Percentiles rank a stretch among this genome's conserved stretches.
These are phyloP conservation scores for Pangasius djambal DNA, from an alignment of 2,797 vertebrate species.

Conservation along the genomic window DNA sequence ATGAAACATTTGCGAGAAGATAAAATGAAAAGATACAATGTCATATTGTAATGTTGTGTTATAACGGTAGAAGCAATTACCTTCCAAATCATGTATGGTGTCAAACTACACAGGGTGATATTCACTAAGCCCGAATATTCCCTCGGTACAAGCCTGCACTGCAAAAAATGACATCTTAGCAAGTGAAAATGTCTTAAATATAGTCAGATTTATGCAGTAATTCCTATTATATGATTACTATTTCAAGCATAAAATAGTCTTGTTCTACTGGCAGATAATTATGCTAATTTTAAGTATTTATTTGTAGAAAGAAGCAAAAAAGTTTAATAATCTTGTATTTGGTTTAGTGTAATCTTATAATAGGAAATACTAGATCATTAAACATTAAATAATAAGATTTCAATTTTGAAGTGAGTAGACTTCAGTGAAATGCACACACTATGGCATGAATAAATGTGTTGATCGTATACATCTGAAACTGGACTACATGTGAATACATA, in stretches of 20 bases:
- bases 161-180: not conserved
- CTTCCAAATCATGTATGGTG: not conserved
- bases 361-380: not conserved
- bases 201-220: not conserved
- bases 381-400: too few species aligned
- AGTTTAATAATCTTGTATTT: not conserved
- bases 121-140: not conserved
- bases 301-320: not conserved
- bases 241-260: not conserved
- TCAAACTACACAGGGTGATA: not conserved
- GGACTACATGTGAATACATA: too few species aligned
- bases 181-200: not conserved
- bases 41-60: not conserved
- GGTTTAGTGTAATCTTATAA: not conserved
- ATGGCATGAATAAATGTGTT: too few species aligned
- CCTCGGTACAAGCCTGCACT: not conserved
- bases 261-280: not conserved
- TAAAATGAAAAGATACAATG: not conserved
- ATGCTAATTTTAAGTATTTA: not conserved
- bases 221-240: not conserved
- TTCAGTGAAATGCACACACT: too few species aligned
- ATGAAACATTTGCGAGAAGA: not conserved
- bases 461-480: too few species aligned
- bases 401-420: too few species aligned
- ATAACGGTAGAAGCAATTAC: constrained; percentile 4